A percentile compares a stretch with the other conserved stretches of the same genome.
phyloP scores from a whole-genome alignment of 2,888 invertebrate species.

The Bedellia somnulentella region DNA sequence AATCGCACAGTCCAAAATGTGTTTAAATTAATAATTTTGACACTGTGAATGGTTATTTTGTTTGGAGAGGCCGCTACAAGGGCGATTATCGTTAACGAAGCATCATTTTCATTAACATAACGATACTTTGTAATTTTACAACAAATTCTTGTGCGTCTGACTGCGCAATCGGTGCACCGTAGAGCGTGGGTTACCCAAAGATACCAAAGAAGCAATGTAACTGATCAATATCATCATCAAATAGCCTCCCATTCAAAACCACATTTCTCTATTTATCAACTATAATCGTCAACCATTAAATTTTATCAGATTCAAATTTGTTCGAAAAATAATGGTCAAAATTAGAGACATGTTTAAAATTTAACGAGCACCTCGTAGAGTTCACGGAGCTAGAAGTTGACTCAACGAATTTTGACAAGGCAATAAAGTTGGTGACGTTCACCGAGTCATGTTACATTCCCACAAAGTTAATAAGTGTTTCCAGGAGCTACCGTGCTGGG shows the following conservation, averaged over 20 bases:
- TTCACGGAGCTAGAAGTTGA: conserved; percentile 13
- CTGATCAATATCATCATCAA: too few species aligned
- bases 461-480: conserved; percentile 18
- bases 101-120: conserved; percentile 19
- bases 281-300: background rate
- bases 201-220: too few species aligned
- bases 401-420: conserved; percentile 26
- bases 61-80: conserved; percentile 35
- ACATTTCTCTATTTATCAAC: background rate
- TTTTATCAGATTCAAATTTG: background rate
- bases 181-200: too few species aligned
- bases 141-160: too few species aligned
- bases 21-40: conserved; percentile 47
- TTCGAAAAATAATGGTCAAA: conserved; percentile 15
- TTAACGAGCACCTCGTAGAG: conserved; percentile 16
- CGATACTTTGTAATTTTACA: too few species aligned
- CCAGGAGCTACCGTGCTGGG: conserved; percentile 43
- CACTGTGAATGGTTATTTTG: conserved; percentile 38
- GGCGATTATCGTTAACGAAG: conserved; percentile 36
- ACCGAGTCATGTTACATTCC: conserved; percentile 23
- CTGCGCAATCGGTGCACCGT: too few species aligned
- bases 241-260: background rate
- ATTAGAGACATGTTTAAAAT: conserved; percentile 16
- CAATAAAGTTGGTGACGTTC: conserved; percentile 29
- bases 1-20: too few species aligned